Evolutionary conservation across 2,888 invertebrate genomes (phyloP), one percentile per base, ranked within the genome.

Genomic region (Drosophila nigricruria): DNA sequence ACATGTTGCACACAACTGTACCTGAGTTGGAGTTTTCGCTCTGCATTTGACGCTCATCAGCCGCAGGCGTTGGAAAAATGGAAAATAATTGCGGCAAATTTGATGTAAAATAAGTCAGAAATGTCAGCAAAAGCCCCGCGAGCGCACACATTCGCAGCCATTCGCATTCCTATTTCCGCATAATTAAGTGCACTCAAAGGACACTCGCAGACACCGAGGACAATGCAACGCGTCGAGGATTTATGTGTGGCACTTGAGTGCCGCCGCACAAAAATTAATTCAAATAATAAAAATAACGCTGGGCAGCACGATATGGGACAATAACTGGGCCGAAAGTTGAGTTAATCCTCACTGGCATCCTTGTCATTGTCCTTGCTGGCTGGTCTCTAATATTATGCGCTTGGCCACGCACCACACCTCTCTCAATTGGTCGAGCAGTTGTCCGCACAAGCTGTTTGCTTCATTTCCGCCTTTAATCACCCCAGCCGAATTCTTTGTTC

Each of bases 241-340:
- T 85, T 89, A 85, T 88, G 85, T 81, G 82, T 82, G 91, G 81
- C 90, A 88, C 84, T 91, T 88, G 89, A 91, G 90, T 78, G 85
- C 84, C 30, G 30, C n/a, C 82, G 78, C 80, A 90, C 38, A 23
- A 38, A 54, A 90, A 91, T 91, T 91, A 90, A 90, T 91, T 90
- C 90, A 84, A 83, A 89, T 84, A n/a, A 82, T 84, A n/a, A 82
- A 88, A 88, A 89, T 77, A 18, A 64, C 73, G 80, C 62, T 58
- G 38, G 53, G 30, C 67, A 69, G 34, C 54, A 59, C 18, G 38
- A 45, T 32, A 20, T 20, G 49, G 32, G 58, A 62, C 63, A 73
- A 64, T 57, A 70, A 63, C 57, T 74, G 62, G 75, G 53, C 43
- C 62, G 23, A 65, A 52, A 56, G 57, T 42, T 42, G 36, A 50